A percentile compares a stretch with the other conserved stretches of the same genome.
phyloP scores from a whole-genome alignment of 2,888 invertebrate genomes.

The Xylophagus ater region DNA sequence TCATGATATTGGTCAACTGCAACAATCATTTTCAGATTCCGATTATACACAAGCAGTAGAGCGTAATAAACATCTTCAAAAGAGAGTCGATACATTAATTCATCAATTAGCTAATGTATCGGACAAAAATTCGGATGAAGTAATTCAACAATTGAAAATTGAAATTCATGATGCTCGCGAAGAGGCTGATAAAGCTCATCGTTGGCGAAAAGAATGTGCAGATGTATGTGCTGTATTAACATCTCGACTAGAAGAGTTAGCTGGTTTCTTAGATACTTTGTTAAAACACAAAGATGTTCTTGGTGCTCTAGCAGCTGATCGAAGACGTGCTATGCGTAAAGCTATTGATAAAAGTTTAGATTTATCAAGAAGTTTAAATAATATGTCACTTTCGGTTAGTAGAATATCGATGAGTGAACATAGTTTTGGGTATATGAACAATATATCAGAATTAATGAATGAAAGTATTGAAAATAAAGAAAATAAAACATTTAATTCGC shows the following conservation, averaged over 20 bases:
- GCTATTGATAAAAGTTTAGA: conserved; percentile 45
- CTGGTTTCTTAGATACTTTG: conserved; percentile 48
- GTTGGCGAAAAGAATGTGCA: conserved; percentile 33
- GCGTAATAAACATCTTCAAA: conserved; percentile 32
- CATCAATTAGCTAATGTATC: conserved; percentile 23
- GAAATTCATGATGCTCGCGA: conserved; percentile 27
- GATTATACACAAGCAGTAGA: conserved; percentile 31
- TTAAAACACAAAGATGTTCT: conserved; percentile 45
- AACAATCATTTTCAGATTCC: conserved; percentile 30
- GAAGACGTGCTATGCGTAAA: conserved; percentile 43
- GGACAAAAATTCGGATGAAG: conserved; percentile 23
- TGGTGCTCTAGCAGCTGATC: conserved; percentile 42
- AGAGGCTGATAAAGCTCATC: conserved; percentile 30
- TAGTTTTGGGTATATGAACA: conserved; percentile 41
- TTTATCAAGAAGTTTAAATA: conserved; percentile 42
- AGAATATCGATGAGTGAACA: conserved; percentile 40
- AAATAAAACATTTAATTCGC: conserved; percentile 29
- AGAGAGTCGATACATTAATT: conserved; percentile 30
- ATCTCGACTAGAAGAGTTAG: conserved; percentile 47
- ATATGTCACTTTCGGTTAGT: conserved; percentile 32
- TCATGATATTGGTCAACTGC: conserved; percentile 22
- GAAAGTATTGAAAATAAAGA: conserved; percentile 19
- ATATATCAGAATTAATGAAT: conserved; percentile 39
- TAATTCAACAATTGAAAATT: conserved; percentile 24
- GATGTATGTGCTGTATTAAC: conserved; percentile 40